Conservation (phyloP, 2,113 vertebrate genomes). For the Pholis gunnellus region DNA sequence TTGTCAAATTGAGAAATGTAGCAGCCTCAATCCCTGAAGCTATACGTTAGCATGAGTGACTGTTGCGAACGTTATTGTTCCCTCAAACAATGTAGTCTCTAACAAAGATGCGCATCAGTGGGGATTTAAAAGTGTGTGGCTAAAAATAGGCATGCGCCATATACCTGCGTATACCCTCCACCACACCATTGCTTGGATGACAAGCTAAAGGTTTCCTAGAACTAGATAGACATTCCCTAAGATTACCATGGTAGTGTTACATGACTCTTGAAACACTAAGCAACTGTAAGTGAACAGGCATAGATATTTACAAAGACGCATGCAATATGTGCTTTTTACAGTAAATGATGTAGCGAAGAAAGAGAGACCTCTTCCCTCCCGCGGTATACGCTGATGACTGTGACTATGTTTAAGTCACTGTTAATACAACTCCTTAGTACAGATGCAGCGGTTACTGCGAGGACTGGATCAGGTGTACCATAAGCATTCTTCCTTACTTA, state of each 20-base stretch:
- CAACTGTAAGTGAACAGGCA: background rate
- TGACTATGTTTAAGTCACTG: background rate
- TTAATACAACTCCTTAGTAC: background rate
- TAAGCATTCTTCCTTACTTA: slow-evolving; percentile 45
- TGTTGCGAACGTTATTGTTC: background rate
- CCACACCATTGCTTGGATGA: background rate
- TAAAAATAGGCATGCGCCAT: background rate
- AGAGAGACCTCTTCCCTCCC: background rate
- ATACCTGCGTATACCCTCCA: background rate
- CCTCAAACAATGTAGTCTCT: background rate
- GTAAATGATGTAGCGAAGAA: background rate
- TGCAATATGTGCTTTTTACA: background rate
- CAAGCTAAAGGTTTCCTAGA: background rate
- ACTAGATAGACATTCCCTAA: background rate
- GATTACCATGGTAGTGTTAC: background rate
- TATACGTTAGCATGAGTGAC: background rate
- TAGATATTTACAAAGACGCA: background rate
- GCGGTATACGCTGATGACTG: background rate
- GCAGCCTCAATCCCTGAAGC: background rate
- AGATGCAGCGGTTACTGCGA: slow-evolving; percentile 3
- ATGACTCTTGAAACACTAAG: background rate
- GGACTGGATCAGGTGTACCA: slow-evolving; percentile 33
- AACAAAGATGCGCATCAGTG: background rate
- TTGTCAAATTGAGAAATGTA: background rate
- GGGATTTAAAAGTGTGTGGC: background rate